Conservation (phyloP, 2,888 invertebrate genomes). For the Nudaria mundana region DNA sequence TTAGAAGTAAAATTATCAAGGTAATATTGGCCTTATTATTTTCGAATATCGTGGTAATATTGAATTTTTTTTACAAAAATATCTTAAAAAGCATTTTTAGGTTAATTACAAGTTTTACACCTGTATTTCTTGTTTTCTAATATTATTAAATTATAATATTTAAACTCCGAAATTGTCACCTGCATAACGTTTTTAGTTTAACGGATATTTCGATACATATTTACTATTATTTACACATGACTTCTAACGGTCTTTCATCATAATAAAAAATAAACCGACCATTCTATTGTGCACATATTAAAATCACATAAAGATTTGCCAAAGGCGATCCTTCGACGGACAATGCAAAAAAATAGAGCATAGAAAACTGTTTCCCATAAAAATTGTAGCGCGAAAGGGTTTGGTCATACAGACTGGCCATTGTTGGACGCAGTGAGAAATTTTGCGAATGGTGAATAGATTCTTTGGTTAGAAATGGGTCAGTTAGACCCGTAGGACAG, state of each 20-base stretch:
- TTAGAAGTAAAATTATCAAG: too few species aligned
- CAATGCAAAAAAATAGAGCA: constrained; percentile 80
- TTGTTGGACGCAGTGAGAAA: constrained; percentile 76
- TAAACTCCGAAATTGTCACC: background rate
- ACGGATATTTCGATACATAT: constrained; percentile 15
- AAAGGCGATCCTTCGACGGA: constrained; percentile 69
- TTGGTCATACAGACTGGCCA: constrained; percentile 52
- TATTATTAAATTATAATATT: background rate
- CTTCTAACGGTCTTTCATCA: constrained; percentile 62
- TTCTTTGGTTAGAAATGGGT: constrained; percentile 64
- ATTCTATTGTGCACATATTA: constrained; percentile 59
- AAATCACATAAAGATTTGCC: constrained; percentile 68
- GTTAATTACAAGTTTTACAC: background rate
- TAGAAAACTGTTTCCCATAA: constrained; percentile 74
- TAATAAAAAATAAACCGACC: constrained; percentile 48
- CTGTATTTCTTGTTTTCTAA: background rate
- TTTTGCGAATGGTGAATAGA: constrained; percentile 61
- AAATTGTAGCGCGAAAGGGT: constrained; percentile 69
- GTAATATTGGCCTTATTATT: too few species aligned
- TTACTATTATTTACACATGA: constrained; percentile 35
- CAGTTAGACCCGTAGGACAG: constrained; percentile 64
- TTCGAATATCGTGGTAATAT: too few species aligned
- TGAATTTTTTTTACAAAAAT: too few species aligned
- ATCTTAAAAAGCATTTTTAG: too few species aligned
- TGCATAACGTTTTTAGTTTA: constrained; percentile 10